Evolutionary conservation across 1,140 invertebrate genomes (phyloP).

Genomic region (Geopemphigus sp.): DNA sequence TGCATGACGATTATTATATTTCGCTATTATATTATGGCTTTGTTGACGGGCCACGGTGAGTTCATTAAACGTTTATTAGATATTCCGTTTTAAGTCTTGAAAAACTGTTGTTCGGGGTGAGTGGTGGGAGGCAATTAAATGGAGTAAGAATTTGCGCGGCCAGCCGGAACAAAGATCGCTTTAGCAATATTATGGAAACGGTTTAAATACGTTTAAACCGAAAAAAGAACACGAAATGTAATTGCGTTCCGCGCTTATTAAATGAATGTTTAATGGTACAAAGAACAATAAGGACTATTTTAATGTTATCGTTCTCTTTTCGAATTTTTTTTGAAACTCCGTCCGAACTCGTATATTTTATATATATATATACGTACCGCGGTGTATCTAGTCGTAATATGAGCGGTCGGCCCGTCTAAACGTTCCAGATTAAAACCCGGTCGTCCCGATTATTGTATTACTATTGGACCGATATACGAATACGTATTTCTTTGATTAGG

Average conservation of each 20-base stretch:
- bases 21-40: not conserved
- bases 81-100: constrained; percentile 14
- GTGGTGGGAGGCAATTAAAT: constrained; percentile 45
- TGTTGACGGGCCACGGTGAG: not conserved
- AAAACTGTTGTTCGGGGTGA: constrained; percentile 20
- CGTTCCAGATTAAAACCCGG: no score
- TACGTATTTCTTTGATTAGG: no score
- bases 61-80: constrained; percentile 38
- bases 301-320: not conserved
- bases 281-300: constrained; percentile 21
- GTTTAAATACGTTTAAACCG: constrained; percentile 36
- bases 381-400: not conserved
- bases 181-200: constrained; percentile 20
- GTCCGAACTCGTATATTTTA: not conserved
- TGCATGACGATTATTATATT: constrained; percentile 30
- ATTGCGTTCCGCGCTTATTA: constrained; percentile 27
- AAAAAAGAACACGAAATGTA: constrained; percentile 1
- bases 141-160: constrained; percentile 34
- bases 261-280: constrained; percentile 28
- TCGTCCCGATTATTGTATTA: not conserved
- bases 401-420: not conserved
- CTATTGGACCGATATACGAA: no score
- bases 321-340: not conserved
- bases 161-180: constrained; percentile 47
- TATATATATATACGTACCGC: not conserved